Conservation (phyloP, 2,113 vertebrate genomes). For the Prionailurus viverrinus region DNA sequence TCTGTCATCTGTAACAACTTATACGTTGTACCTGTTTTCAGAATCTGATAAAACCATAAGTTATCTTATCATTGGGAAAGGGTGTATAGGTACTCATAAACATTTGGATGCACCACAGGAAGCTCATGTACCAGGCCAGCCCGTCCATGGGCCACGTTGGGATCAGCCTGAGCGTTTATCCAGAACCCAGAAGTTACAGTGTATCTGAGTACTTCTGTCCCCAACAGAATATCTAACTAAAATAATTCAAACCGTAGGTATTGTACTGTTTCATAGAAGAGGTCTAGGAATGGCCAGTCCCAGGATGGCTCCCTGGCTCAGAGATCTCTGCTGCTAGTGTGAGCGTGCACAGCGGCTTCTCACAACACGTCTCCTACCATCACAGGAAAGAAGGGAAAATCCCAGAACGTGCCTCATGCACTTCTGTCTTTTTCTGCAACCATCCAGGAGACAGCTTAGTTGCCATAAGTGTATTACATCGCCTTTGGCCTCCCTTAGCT, state of each 20-base stretch:
- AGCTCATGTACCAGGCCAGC: no score
- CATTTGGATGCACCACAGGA: no score
- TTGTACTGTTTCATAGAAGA: not conserved
- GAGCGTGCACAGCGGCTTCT: fast-evolving
- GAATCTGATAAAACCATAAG: not conserved
- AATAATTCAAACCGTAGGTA: fast-evolving
- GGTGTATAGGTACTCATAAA: fast-evolving
- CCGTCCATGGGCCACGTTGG: fast-evolving
- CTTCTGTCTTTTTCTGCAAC: not conserved
- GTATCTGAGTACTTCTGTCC: not conserved
- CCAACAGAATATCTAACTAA: not conserved
- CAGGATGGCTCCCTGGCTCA: not conserved
- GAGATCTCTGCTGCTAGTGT: not conserved
- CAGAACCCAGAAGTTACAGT: not conserved
- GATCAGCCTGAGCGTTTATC: not conserved
- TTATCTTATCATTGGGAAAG: not conserved
- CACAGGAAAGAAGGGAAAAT: no score
- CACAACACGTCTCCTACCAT: fast-evolving
- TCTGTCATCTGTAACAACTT: fast-evolving
- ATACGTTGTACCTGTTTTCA: fast-evolving
- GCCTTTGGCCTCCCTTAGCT: not conserved
- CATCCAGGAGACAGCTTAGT: not conserved
- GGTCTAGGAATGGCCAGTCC: not conserved
- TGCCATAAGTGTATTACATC: fast-evolving
- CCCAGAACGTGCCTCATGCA: not conserved